These are phyloP conservation scores for Saccostrea glomerata DNA, from an alignment of 1,140 invertebrate species.

Conservation along the genomic window DNA sequence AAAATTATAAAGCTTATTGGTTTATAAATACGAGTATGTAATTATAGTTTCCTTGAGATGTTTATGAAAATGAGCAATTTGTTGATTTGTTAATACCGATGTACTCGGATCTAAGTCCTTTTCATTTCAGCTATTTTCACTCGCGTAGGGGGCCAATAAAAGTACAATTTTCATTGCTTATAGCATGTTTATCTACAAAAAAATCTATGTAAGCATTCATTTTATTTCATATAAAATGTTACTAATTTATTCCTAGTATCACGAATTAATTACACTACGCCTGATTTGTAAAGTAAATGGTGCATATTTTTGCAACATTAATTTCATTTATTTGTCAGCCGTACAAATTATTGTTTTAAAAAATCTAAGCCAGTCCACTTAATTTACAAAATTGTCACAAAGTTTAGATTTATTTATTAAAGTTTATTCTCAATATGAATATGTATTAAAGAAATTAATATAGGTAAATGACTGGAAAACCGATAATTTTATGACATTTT, in stretches of 20 bases:
- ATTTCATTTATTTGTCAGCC: not conserved
- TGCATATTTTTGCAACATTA: not conserved
- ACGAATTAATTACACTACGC: not conserved
- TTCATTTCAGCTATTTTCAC: too few relatives aligned
- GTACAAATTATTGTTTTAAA: not conserved
- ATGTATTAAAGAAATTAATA: too few relatives aligned
- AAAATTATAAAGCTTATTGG: too few relatives aligned
- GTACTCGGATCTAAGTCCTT: too few relatives aligned
- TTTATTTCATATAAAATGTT: not conserved
- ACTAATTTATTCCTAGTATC: not conserved
- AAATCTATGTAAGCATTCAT: not conserved
- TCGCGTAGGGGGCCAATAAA: too few relatives aligned
- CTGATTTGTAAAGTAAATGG: not conserved
- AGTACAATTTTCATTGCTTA: not conserved
- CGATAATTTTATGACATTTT: too few relatives aligned
- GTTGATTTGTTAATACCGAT: too few relatives aligned
- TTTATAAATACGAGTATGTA: too few relatives aligned
- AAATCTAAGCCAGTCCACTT: not conserved
- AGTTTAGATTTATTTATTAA: not conserved
- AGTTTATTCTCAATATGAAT: too few relatives aligned
- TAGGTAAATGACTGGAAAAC: too few relatives aligned
- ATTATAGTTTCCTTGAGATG: too few relatives aligned
- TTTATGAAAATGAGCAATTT: too few relatives aligned
- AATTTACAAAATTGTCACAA: not conserved
- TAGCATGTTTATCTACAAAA: not conserved